phyloP scores from a whole-genome alignment of 2,113 vertebrate species.

The Cololabis saira region DNA sequence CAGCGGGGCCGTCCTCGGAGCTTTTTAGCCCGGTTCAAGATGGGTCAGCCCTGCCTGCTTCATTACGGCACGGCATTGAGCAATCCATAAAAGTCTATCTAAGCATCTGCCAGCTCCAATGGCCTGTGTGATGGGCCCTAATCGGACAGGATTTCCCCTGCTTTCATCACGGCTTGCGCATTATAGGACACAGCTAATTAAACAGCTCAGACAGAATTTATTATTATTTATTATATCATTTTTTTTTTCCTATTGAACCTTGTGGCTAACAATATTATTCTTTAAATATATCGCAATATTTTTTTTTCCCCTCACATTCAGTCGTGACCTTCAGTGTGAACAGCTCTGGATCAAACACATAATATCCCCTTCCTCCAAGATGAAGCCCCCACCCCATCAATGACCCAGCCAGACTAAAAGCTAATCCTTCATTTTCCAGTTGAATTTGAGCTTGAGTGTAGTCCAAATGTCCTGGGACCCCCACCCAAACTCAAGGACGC shows the following conservation, averaged over 20 bases:
- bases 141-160: conserved; percentile 84
- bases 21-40: conserved; percentile 89
- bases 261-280: background rate
- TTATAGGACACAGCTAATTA: conserved; percentile 65
- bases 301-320: background rate
- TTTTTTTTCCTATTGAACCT: conserved; percentile 8
- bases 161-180: conserved; percentile 64
- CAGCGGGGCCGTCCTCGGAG: conserved; percentile 87
- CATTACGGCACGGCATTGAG: conserved; percentile 95
- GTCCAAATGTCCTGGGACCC: conserved; percentile 72
- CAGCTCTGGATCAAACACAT: conserved; percentile 45
- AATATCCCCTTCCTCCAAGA: conserved; percentile 20
- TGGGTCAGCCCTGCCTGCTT: conserved; percentile 97
- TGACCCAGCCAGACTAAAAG: conserved; percentile 61
- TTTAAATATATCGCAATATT: conserved; percentile 6
- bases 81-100: conserved; percentile 99
- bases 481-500: conserved; percentile 33
- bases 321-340: conserved; percentile 15
- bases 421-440: conserved; percentile 75
- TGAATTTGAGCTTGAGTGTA: conserved; percentile 73
- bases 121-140: conserved; percentile 90
- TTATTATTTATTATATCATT: background rate
- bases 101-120: conserved; percentile 97
- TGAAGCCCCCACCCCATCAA: conserved; percentile 2
- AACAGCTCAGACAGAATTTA: conserved; percentile 24